Percentiles rank a stretch among this genome's conserved stretches.
Conservation (phyloP, 2,888 invertebrate genomes). For the Listrodromus nycthemerus region DNA sequence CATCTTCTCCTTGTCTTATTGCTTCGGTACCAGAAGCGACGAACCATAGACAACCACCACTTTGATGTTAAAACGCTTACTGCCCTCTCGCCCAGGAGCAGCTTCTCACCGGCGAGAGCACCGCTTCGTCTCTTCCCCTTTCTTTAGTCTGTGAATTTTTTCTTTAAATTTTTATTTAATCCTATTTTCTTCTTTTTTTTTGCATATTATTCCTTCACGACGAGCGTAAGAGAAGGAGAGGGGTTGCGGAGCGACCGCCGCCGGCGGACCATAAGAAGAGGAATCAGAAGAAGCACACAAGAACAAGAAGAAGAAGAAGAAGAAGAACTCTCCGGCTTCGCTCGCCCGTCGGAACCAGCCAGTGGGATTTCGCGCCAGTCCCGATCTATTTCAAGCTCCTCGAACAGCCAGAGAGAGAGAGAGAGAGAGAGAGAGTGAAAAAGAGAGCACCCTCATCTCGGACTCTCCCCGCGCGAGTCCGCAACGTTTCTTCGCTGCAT, state of each 20-base stretch:
- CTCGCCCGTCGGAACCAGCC: slow-evolving; percentile 64
- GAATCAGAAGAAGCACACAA: slow-evolving; percentile 45
- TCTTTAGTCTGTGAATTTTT: slow-evolving; percentile 64
- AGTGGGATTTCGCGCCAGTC: slow-evolving; percentile 75
- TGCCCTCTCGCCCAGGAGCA: slow-evolving; percentile 56
- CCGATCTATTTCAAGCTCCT: slow-evolving; percentile 79
- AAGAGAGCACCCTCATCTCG: slow-evolving; percentile 46
- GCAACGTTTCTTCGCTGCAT: neutral
- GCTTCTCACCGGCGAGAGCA: slow-evolving; percentile 53
- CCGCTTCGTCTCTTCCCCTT: slow-evolving; percentile 47
- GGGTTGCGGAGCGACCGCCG: slow-evolving; percentile 68
- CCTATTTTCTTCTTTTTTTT: slow-evolving; percentile 10
- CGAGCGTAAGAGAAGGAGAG: slow-evolving; percentile 73
- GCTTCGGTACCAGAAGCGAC: neutral
- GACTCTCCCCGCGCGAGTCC: slow-evolving; percentile 56
- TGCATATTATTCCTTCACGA: slow-evolving; percentile 39
- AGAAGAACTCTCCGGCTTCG: slow-evolving; percentile 68
- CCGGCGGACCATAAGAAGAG: slow-evolving; percentile 60
- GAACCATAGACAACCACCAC: slow-evolving; percentile 9
- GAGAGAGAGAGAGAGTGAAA: neutral
- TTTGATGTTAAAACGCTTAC: slow-evolving; percentile 37
- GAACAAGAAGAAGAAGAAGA: slow-evolving; percentile 65
- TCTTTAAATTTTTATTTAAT: slow-evolving; percentile 24
- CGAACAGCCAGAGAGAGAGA: slow-evolving; percentile 33
- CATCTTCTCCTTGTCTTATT: no score